phyloP scores from a whole-genome alignment of 2,797 vertebrate genomes.

The Phrynocephalus guinanensis region DNA sequence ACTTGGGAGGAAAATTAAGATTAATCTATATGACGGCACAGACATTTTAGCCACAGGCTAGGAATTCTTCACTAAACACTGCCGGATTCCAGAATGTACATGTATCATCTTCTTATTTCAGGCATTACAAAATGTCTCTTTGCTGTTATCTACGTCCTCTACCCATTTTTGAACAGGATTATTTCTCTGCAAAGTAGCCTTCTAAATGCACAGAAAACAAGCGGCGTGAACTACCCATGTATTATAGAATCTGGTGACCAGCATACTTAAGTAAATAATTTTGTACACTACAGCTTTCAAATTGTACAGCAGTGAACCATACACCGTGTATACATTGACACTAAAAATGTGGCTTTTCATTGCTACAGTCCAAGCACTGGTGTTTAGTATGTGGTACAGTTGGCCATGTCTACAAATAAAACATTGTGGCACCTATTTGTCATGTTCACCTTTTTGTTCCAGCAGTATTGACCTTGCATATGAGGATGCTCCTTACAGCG shows the following conservation, averaged over 20 bases:
- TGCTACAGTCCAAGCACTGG: neutral
- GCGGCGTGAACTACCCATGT: no score
- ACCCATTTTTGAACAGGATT: neutral
- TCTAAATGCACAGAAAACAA: neutral
- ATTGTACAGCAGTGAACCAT: neutral
- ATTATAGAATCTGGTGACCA: neutral
- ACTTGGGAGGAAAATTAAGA: neutral
- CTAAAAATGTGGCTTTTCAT: neutral
- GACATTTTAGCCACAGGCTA: neutral
- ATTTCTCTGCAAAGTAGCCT: neutral
- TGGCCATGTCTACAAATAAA: neutral
- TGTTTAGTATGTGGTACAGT: neutral
- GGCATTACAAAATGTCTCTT: neutral
- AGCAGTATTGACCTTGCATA: neutral
- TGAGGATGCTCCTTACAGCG: neutral
- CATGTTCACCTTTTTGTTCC: neutral
- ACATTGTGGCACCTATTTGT: neutral
- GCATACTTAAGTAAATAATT: neutral
- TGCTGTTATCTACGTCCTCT: neutral
- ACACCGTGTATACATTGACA: neutral
- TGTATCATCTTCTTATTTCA: neutral
- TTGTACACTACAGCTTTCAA: neutral
- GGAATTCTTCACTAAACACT: conserved; percentile 11
- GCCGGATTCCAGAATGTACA: neutral
- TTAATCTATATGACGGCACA: neutral